Evolutionary conservation across 2,113 vertebrate species (phyloP), one percentile per base, ranked within the genome.

Genomic region (Dasyprocta punctata): DNA sequence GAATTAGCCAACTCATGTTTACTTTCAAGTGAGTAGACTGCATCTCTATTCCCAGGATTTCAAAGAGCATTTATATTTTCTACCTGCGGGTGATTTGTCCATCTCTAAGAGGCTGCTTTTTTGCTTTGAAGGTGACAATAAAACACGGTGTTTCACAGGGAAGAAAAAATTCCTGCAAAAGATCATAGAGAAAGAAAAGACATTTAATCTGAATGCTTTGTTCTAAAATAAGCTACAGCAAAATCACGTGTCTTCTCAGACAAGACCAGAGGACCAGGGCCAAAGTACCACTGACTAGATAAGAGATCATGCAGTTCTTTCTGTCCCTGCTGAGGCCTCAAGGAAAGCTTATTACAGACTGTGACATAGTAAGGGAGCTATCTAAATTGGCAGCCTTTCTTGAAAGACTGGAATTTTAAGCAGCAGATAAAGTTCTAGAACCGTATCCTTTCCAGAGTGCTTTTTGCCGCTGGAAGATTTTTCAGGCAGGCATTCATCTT

Each of bases 111-210:
- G 44, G 33, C 71, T 47, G n/a, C 61, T 63, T 92, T 86, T 84
- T 54, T 94, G 38, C 93, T 93, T 90, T 92, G 71, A 96, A 69
- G 47, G n/a, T 71, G 36, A 97, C 26, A 67, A 69, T 33, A 7
- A 44, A 87, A 88, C 63, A 78, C 41, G 10, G 4, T 54, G 86
- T 95, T 69, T 78, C 22, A 16, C 28, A 47, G 28, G 44, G 14
- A 78, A 78, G n/a, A 20, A 41, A 56, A 56, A 61, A 52, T n/a
- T 44, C 78, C 3, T 26, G 36, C 63, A 54, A 44, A 78, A 54
- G 44, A 41, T 87, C 17, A 11, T 2, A 61, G 58, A 58, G n/a
- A 93, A 56, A 73, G 61, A 58, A 82, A 92, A 96, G 52, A 26
- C 61, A 24, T 28, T 28, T 9, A 24, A 75, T 80, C 26, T 78